A percentile compares a stretch with the other conserved stretches of the same genome.
Conservation (phyloP, 2,797 vertebrate species). For the Melanotaenia trifasciata region DNA sequence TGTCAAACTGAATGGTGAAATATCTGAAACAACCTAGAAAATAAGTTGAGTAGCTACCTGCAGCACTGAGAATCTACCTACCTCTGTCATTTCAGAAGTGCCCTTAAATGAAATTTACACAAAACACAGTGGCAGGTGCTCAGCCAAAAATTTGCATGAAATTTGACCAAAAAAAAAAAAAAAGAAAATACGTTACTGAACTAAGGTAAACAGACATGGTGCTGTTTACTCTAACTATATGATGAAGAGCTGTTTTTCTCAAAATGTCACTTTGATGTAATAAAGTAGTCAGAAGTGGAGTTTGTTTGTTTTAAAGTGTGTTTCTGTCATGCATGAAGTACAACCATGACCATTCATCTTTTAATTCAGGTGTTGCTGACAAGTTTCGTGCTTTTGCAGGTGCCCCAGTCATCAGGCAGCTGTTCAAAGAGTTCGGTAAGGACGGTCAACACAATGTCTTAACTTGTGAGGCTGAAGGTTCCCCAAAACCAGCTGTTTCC, state of each 20-base stretch:
- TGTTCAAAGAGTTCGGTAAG: conserved; percentile 83
- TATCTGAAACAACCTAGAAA: background rate
- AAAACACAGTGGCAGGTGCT: background rate
- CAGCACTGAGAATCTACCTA: too few species aligned
- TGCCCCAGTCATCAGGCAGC: conserved; percentile 87
- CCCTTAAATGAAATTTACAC: background rate
- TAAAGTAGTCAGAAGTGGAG: background rate
- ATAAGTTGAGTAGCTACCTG: background rate
- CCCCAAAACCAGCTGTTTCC: conserved; percentile 91
- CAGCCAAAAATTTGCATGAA: background rate
- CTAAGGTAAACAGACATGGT: background rate
- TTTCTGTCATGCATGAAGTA: conserved; percentile 5
- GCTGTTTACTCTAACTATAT: background rate
- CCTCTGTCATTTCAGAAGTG: background rate
- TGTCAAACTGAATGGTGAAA: background rate
- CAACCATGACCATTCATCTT: background rate
- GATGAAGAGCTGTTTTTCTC: background rate
- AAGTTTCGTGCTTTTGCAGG: conserved; percentile 79
- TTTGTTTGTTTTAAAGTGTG: background rate
- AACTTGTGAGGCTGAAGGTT: conserved; percentile 92
- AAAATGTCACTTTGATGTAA: background rate
- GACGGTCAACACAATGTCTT: conserved; percentile 88
- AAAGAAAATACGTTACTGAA: background rate
- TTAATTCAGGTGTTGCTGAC: conserved; percentile 46
- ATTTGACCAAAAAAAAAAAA: background rate